Base-by-base conservation (phyloP, 2,113 vertebrate genomes). In the Mesitornis unicolor region DNA sequence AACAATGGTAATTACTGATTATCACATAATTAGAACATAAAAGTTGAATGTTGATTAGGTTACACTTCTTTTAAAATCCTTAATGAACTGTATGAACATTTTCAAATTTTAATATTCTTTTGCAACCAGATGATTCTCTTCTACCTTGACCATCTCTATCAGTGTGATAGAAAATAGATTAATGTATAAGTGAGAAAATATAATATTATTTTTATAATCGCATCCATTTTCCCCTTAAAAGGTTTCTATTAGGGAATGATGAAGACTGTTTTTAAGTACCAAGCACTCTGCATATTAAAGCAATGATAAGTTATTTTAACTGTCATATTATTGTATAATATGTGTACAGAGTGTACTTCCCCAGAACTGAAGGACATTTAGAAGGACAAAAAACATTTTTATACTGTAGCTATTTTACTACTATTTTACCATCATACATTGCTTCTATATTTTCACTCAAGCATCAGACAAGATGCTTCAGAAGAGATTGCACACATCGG, bases 1-100 rank as follows among this genome's bases (percentile, higher is more conserved):
- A 54, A 84, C 12, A 91, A 80, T 80, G 65, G 33, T 94, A 89
- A 84, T 95, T 93, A 67, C 70, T 87, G 83, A 92, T 97, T 86
- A 75, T 73, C 60, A 71, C 4, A 4, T 91, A 90, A 97, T 89
- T 93, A 89, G 70, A 86, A 87, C 26, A 79, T 45, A 53, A 48
- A 94, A 54, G 33, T 50, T 87, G 47, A 88, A 90, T 80, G 42
- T 73, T 11, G 19, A 95, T 92, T 94, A 92, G 26, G 21, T 85
- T 82, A 84, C 11, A 25, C 15, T 82, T 91, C 24, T 69, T 90
- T 82, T 40, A 87, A 91, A 95, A 71, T 60, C 25, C 33, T 90
- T 88, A 92, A 91, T 94, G 67, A 95, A 79, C 57, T 38, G 13
- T 74, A 64, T 45, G 60, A 40, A 7, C 28, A 40, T 83, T 89